Evolutionary conservation across 2,113 vertebrate genomes (phyloP), one percentile per base, ranked within the genome.

Genomic region (Pao palembangensis): DNA sequence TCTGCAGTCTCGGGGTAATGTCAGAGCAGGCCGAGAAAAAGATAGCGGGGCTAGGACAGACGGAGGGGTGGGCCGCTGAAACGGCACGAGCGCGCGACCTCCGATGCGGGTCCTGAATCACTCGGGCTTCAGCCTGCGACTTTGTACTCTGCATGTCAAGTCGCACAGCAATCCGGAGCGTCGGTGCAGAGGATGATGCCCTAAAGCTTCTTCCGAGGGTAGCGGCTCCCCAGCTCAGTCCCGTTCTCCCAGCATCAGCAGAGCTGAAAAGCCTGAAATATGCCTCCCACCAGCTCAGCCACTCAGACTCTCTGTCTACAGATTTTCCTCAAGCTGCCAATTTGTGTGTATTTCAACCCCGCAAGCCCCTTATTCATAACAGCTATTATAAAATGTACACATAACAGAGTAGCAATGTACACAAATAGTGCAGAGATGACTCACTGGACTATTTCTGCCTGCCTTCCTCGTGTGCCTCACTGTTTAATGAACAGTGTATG

Each of bases 171-270:
- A 57, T 34, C 50, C 31, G 44, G 64, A 43, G 67, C 72, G 61
- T 60, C 61, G 65, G 65, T 68, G 62, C 67, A 62, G 65, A 43
- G 70, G 75, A 76, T 73, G 75, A 74, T 73, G 71, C 57, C 63
- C 60, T 81, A 68, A 79, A 80, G 77, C 79, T 76, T 64, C 77
- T 72, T 71, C 49, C 54, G 68, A 48, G 69, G 61, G 64, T 63
- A 80, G 77, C 71, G 38, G 65, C 75, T 80, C 60, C 52, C 16
- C 21, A 8, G 58, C 68, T 77, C 19, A 2, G 47, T 53, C 42
- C 14, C 19, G 12, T 81, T 75, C 76, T 54, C 63, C 51, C 17
- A 8, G 48, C 7, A 47, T 83, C 79, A 83, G 80, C 75, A 71
- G 25, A 76, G 73, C 59, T 20, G 38, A 41, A 64, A 67, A 78